Evolutionary conservation across 2,888 invertebrate genomes (phyloP).

Genomic region (Micoletzkya japonica): DNA sequence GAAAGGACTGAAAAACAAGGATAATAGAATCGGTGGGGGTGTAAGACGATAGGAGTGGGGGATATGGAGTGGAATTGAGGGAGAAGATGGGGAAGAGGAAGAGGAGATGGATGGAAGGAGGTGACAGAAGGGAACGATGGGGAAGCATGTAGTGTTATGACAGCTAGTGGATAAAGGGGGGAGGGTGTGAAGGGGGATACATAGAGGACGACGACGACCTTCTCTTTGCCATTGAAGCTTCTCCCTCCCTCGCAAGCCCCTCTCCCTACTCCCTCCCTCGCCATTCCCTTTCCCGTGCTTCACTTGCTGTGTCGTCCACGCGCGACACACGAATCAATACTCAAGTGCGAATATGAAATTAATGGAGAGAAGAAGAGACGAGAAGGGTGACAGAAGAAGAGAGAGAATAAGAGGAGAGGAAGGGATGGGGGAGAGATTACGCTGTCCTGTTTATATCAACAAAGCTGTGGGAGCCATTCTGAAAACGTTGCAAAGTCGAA

Average conservation of each 20-base stretch:
- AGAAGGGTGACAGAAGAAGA: background rate
- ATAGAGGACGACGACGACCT: constrained; percentile 18
- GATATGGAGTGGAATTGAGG: constrained; percentile 28
- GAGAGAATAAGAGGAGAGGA: constrained; percentile 12
- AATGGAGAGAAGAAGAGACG: constrained; percentile 15
- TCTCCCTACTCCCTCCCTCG: no score
- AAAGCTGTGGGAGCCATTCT: no score
- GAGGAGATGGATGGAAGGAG: constrained; percentile 16
- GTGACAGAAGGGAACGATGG: constrained; percentile 25
- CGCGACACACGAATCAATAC: constrained; percentile 15
- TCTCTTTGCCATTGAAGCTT: background rate
- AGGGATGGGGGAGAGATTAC: constrained; percentile 2
- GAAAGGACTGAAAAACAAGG: background rate
- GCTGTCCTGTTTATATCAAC: no score
- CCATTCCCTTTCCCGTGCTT: no score
- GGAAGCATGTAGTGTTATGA: background rate
- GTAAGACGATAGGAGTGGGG: background rate
- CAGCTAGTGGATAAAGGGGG: constrained; percentile 9
- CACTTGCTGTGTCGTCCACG: background rate
- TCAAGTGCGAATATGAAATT: constrained; percentile 16
- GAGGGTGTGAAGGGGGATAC: constrained; percentile 11
- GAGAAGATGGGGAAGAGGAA: constrained; percentile 16
- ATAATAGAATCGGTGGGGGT: background rate
- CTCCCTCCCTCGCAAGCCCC: no score
- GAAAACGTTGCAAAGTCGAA: no score